A percentile compares a stretch with the other conserved stretches of the same genome.
phyloP scores from a whole-genome alignment of 2,888 invertebrate species.

The Catonia carolina region DNA sequence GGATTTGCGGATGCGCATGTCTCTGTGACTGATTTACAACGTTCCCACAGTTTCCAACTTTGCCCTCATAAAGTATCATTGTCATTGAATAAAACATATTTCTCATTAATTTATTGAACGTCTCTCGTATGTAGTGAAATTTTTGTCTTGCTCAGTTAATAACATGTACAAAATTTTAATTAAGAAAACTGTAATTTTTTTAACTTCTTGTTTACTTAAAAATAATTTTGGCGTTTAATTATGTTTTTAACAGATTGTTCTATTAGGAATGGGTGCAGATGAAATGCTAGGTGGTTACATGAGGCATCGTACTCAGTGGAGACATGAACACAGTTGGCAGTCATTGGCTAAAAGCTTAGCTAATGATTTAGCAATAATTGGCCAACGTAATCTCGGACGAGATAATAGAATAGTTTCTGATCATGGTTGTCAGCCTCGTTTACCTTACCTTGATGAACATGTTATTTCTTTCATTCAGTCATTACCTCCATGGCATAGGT shows the following conservation, averaged over 20 bases:
- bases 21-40: too few relatives aligned
- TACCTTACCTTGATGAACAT: slow-evolving; percentile 56
- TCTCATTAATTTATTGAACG: too few relatives aligned
- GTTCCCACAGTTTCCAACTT: too few relatives aligned
- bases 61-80: too few relatives aligned
- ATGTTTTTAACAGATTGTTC: slow-evolving; percentile 54
- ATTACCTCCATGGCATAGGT: slow-evolving; percentile 64
- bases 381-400: slow-evolving; percentile 83
- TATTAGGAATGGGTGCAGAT: slow-evolving; percentile 94
- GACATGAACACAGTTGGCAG: slow-evolving; percentile 48
- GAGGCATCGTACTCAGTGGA: slow-evolving; percentile 70
- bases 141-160: too few relatives aligned
- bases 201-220: too few relatives aligned
- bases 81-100: too few relatives aligned
- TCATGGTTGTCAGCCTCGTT: slow-evolving; percentile 75
- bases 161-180: too few relatives aligned
- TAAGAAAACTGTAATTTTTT: too few relatives aligned
- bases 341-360: slow-evolving; percentile 57
- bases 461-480: slow-evolving; percentile 55
- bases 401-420: slow-evolving; percentile 92
- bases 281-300: slow-evolving; percentile 94
- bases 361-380: slow-evolving; percentile 78
- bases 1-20: too few relatives aligned
- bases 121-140: too few relatives aligned
- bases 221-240: too few relatives aligned